Conservation (phyloP, 2,113 vertebrate genomes). For the Phocoena phocoena region DNA sequence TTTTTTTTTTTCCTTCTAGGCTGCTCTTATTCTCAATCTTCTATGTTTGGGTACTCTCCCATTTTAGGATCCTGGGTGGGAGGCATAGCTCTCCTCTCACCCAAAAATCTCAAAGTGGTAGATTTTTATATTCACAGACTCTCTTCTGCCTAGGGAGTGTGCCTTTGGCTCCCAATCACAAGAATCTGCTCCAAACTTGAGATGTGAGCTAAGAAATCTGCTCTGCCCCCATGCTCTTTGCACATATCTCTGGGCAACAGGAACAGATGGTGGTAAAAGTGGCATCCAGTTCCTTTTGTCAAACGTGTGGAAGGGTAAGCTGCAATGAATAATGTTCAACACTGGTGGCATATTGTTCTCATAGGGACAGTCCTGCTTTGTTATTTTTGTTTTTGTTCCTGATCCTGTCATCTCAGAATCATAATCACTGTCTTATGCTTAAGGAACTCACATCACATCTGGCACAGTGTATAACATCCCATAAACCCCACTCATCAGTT, state of each 20-base stretch:
- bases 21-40: slow-evolving; percentile 19
- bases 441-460: neutral
- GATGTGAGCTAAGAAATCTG: neutral
- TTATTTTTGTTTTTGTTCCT: slow-evolving; percentile 21
- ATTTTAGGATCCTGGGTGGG: slow-evolving; percentile 36
- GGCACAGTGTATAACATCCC: neutral
- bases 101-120: slow-evolving; percentile 35
- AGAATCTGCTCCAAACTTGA: slow-evolving; percentile 23
- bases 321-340: neutral
- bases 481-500: neutral
- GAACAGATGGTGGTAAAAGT: neutral
- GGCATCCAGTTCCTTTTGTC: neutral
- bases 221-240: neutral
- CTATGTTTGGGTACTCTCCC: neutral
- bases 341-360: neutral
- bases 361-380: neutral
- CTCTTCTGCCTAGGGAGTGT: neutral
- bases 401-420: neutral
- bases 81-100: slow-evolving; percentile 5
- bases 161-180: neutral
- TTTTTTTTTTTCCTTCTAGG: neutral
- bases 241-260: neutral
- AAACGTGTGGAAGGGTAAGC: neutral
- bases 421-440: neutral
- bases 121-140: neutral